Percentiles rank a stretch among this genome's conserved stretches.
Evolutionary conservation across 2,888 invertebrate genomes (phyloP).

Genomic region (Apodemia hepburni): DNA sequence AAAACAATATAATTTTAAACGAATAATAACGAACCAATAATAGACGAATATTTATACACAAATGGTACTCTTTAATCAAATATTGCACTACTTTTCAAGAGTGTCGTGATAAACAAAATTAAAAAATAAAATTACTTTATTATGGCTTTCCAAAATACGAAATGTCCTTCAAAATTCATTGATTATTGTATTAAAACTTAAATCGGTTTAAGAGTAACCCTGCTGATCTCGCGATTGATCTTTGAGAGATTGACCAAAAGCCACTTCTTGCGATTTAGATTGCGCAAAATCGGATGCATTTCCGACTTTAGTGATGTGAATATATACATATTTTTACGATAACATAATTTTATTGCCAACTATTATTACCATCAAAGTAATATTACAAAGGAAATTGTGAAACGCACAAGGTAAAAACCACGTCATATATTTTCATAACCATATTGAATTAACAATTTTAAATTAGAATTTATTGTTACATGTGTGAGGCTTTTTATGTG

Average conservation of each 20-base stretch:
- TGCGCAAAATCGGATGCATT: neutral
- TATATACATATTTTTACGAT: neutral
- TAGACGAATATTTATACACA: no score
- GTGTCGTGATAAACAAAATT: no score
- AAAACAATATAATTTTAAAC: no score
- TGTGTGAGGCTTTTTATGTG: slow-evolving; percentile 3
- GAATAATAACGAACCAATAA: no score
- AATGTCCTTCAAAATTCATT: no score
- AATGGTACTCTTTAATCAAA: no score
- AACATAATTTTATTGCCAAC: neutral
- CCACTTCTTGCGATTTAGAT: no score
- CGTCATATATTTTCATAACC: slow-evolving; percentile 12
- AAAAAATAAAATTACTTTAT: no score
- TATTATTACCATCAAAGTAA: slow-evolving; percentile 4
- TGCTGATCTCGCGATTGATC: neutral
- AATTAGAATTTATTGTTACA: slow-evolving; percentile 3
- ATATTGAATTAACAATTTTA: slow-evolving; percentile 9
- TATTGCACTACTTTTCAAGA: no score
- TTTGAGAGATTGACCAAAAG: neutral
- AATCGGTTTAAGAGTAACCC: no score
- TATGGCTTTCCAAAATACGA: no score
- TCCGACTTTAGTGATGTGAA: slow-evolving; percentile 5
- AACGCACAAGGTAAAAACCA: slow-evolving; percentile 3
- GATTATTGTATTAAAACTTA: no score
- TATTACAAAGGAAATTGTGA: slow-evolving; percentile 12